Conservation (phyloP, 2,888 invertebrate species). For the Zaprionus lineosus region DNA sequence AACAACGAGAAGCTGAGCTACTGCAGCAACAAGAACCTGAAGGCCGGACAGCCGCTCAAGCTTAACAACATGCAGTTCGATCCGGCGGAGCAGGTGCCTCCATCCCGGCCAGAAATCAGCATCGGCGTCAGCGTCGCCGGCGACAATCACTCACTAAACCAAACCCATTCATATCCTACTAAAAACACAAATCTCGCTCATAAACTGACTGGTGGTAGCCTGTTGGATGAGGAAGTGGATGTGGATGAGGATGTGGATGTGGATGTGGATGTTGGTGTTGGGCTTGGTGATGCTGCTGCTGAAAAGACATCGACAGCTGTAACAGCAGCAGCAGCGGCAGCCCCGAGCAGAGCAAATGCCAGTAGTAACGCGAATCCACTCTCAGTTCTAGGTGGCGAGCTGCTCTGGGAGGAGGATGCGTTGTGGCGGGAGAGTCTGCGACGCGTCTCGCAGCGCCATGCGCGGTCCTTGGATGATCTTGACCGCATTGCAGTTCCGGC, state of each 20-base stretch:
- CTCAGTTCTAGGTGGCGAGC: constrained; percentile 85
- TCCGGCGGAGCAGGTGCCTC: constrained; percentile 30
- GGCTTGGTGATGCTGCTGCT: constrained; percentile 13
- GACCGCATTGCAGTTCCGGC: constrained; percentile 84
- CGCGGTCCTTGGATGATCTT: constrained; percentile 91
- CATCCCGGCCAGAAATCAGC: constrained; percentile 19
- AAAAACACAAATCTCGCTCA: constrained; percentile 73
- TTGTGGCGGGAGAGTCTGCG: constrained; percentile 92
- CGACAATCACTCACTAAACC: constrained; percentile 53
- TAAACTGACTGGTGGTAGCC: constrained; percentile 68
- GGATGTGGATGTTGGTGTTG: constrained; percentile 29
- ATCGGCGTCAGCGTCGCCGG: constrained; percentile 29
- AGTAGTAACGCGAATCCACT: constrained; percentile 66
- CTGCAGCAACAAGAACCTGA: constrained; percentile 74
- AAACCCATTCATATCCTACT: constrained; percentile 64
- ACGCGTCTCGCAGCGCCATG: constrained; percentile 90
- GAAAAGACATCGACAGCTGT: constrained; percentile 28
- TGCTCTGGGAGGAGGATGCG: constrained; percentile 92
- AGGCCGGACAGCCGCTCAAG: constrained; percentile 62
- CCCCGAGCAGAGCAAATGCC: constrained; percentile 3
- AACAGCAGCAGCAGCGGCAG: constrained; percentile 2
- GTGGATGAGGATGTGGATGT: constrained; percentile 30
- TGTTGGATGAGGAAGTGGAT: constrained; percentile 38
- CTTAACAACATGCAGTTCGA: constrained; percentile 47
- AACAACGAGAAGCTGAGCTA: constrained; percentile 81